Evolutionary conservation across 2,888 invertebrate genomes (phyloP).

Genomic region (Parnassius smintheus): DNA sequence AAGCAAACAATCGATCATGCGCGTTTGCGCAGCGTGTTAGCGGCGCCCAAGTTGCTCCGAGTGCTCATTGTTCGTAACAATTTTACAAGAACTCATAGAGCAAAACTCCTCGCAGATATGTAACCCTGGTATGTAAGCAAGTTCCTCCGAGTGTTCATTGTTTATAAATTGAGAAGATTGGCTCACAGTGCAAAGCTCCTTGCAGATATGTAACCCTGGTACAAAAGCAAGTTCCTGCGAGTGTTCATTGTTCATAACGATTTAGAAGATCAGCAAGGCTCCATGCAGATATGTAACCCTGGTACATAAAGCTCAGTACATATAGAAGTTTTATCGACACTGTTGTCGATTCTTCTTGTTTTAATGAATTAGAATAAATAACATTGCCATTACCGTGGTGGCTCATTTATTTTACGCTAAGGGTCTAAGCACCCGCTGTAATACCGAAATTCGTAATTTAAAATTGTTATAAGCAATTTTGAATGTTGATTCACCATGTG

Average conservation of each 20-base stretch:
- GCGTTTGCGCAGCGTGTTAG: conserved; percentile 58
- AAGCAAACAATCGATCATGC: conserved; percentile 55
- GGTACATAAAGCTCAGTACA: too few species aligned
- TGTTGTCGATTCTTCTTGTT: too few species aligned
- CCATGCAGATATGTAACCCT: not conserved
- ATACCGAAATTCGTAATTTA: too few species aligned
- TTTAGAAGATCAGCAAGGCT: not conserved
- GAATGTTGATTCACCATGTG: too few species aligned
- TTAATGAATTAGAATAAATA: too few species aligned
- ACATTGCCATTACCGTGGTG: too few species aligned
- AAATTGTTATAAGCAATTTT: too few species aligned
- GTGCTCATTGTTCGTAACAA: conserved; percentile 13
- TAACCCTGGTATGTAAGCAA: not conserved
- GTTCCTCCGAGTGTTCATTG: conserved; percentile 23
- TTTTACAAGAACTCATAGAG: conserved; percentile 8
- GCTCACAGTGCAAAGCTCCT: conserved; percentile 1
- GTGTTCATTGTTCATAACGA: conserved; percentile 9
- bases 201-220: conserved; percentile 1
- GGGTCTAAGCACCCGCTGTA: too few species aligned
- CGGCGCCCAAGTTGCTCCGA: conserved; percentile 29
- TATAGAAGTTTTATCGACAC: too few species aligned
- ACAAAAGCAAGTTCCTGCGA: conserved; percentile 17
- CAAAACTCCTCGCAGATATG: conserved; percentile 1
- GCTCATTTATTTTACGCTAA: too few species aligned
- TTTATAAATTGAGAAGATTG: conserved; percentile 11